Base-by-base conservation (phyloP, 1,140 invertebrate genomes). In the Propsilocerus akamusi region DNA sequence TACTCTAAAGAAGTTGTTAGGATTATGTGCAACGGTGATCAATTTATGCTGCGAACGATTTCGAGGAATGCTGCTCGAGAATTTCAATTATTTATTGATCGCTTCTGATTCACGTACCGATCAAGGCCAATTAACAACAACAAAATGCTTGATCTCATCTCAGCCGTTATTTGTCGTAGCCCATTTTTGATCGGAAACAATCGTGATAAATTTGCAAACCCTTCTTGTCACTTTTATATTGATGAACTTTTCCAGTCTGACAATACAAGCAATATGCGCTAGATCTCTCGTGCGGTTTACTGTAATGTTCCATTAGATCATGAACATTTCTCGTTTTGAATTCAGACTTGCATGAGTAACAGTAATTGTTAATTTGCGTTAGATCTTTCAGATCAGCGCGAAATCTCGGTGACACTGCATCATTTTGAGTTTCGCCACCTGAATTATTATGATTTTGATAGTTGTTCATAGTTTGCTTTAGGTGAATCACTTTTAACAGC, bases 191-290 rank as follows among this genome's bases (percentile, higher is more conserved):
- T 41, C 34, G 34, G 17, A 20, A 41, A 20, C 34, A 41, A 41
- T 41, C 34, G 11, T 41, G 34, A 20, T 41, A 41, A 17, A 41
- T 20, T 41, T 41, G 34, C 17, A 17, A 1, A 20, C 34, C 34
- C 22, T 41, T 41, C n/a, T 17, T 17, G 22, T 41, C 5, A 5
- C 14, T 20, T 41, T 41, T 41, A 20, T 41, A 41, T 20, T 41
- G 34, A 41, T 41, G 34, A 17, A 41, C 34, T 41, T 41, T 41
- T 41, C 34, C 34, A 41, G 34, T 41, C 22, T 41, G 17, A 17
- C 34, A 41, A 41, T 41, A 41, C 10, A 41, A 17, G 14, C 34
- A 41, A 10, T 41, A 41, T 17, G 34, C 17, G 14, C 34, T 41
- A 17, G 22, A 41, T 22, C 17, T 41, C 34, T 41, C 34, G 17